Evolutionary conservation across 2,888 invertebrate genomes (phyloP), one percentile per base, ranked within the genome.

Genomic region (Cephus rjabovi): DNA sequence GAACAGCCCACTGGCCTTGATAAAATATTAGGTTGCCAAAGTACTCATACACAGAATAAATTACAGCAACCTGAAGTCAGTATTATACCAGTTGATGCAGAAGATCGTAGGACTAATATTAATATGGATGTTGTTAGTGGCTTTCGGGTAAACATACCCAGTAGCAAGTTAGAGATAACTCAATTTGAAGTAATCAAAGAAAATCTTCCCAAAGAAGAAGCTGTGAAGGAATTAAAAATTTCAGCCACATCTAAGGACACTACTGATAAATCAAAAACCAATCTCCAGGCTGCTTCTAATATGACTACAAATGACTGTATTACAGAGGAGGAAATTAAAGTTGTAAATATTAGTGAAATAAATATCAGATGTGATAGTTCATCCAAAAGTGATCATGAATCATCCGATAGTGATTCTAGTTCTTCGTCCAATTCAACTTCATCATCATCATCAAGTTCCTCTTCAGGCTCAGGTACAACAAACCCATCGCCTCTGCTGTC

Each of bases 171-270:
- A 23, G 89, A 90, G 79, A 90, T 91, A 71, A 90, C 89, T 12
- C 88, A 89, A 30, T 90, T 90, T 69, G 90, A 90, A 78, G 91
- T 90, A 0, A 88, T 90, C 1, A 90, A 91, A 68, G 89, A 89
- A 33, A 90, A 89, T 82, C 80, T 90, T 3, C 86, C 89, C 0
- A 87, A 85, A 56, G 89, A 89, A 56, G 89, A 89, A 31, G 86
- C 89, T 9, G 85, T 84, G 33, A 89, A 86, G 23, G 89, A 89
- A 73, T 77, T 90, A 1, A 88, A 87, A 76, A 89, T 87, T 75
- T 87, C 90, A 0, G 79, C 83, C 1, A 83, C 69, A 34, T 76
- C 87, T 0, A 78, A 74, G 40, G 78, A 78, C 33, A 11, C 37
- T 15, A 34, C 23, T 9, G 71, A 71, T 31, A 31, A 30, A 12